A percentile compares a stretch with the other conserved stretches of the same genome.
Evolutionary conservation across 1,140 invertebrate species (phyloP).

Genomic region (Drosophila gunungcola): DNA sequence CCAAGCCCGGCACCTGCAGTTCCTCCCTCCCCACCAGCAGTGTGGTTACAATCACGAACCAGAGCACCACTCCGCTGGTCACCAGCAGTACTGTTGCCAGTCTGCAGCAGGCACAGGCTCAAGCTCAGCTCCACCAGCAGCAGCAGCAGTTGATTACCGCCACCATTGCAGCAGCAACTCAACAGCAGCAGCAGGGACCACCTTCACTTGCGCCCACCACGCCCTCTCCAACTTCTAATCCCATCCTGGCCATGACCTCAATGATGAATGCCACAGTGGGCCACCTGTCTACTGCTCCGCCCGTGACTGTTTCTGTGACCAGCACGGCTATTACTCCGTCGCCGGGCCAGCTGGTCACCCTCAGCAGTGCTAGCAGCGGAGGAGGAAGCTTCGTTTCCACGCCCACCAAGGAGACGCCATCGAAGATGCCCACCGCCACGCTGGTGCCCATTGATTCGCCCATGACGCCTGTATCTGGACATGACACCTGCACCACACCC

Average conservation of each 20-base stretch:
- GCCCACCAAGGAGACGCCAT: constrained; percentile 57
- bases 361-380: constrained; percentile 35
- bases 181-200: constrained; percentile 56
- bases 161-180: constrained; percentile 62
- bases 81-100: constrained; percentile 69
- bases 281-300: constrained; percentile 47
- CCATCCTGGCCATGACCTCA: constrained; percentile 80
- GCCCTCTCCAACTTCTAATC: constrained; percentile 74
- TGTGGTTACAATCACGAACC: constrained; percentile 79
- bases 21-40: constrained; percentile 61
- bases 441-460: constrained; percentile 83
- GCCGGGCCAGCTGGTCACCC: constrained; percentile 47
- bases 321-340: constrained; percentile 35
- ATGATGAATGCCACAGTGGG: constrained; percentile 79
- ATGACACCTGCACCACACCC: constrained; percentile 21
- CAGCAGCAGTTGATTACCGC: constrained; percentile 58
- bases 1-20: constrained; percentile 49
- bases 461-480: constrained; percentile 11
- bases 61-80: constrained; percentile 68
- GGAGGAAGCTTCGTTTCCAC: constrained; percentile 17
- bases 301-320: constrained; percentile 45
- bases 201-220: constrained; percentile 48
- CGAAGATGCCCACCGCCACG: constrained; percentile 55
- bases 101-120: constrained; percentile 68
- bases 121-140: constrained; percentile 50